A percentile compares a stretch with the other conserved stretches of the same genome.
Conservation (phyloP, 1,140 invertebrate genomes). For the Trypoxylus dichotomus region DNA sequence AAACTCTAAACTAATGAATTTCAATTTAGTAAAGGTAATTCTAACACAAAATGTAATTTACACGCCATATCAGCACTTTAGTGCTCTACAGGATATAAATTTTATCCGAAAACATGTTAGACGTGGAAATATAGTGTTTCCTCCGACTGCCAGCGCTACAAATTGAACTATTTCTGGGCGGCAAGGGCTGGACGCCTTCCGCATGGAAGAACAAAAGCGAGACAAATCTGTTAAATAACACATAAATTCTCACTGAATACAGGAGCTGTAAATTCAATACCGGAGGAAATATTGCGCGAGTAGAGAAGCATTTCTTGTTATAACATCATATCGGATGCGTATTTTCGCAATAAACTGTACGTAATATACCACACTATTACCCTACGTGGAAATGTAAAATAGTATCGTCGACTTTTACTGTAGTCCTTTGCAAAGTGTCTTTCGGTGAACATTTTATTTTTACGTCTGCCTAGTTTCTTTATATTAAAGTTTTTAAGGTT, state of each 20-base stretch:
- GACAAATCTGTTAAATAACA: constrained; percentile 20
- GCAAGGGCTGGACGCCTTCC: not conserved
- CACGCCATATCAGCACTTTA: constrained; percentile 1
- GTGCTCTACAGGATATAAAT: not conserved
- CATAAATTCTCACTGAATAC: not conserved
- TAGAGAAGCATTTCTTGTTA: not conserved
- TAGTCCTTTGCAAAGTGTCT: too few species aligned
- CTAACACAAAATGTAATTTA: not conserved
- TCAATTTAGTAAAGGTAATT: not conserved
- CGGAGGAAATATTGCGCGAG: not conserved
- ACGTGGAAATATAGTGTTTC: constrained; percentile 20
- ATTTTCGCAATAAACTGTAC: not conserved
- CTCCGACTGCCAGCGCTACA: not conserved
- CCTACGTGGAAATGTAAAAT: not conserved
- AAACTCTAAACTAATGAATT: too few species aligned
- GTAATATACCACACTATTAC: not conserved
- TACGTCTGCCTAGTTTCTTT: too few species aligned
- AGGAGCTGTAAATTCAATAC: constrained; percentile 17
- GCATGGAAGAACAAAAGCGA: not conserved
- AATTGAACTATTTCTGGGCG: constrained; percentile 12
- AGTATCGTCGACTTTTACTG: not conserved
- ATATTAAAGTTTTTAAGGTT: too few species aligned
- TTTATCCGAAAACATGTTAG: constrained; percentile 8
- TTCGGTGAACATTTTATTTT: too few species aligned
- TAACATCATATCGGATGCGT: not conserved